Evolutionary conservation across 2,888 invertebrate genomes (phyloP).

Genomic region (Brachyptera putata): DNA sequence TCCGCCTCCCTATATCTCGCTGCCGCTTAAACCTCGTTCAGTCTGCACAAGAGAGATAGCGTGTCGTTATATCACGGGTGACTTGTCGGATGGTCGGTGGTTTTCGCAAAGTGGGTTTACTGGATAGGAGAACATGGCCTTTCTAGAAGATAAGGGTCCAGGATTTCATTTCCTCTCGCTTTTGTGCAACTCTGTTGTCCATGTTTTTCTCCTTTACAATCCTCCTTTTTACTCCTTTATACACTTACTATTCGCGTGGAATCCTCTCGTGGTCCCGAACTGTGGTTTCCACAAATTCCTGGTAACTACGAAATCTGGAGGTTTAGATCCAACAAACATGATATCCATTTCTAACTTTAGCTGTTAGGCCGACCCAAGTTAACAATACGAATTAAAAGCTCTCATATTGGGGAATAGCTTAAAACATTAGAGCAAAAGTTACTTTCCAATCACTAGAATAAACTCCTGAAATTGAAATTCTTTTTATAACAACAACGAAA

Average conservation of each 20-base stretch:
- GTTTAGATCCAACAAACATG: conserved; percentile 9
- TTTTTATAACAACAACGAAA: not conserved
- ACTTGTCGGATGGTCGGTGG: conserved; percentile 13
- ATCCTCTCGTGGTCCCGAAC: not conserved
- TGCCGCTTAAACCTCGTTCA: not conserved
- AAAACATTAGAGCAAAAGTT: too few species aligned
- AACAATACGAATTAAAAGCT: conserved; percentile 11
- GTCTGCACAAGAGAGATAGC: not conserved
- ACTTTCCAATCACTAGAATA: conserved; percentile 9
- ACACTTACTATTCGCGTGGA: not conserved
- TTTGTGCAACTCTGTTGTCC: not conserved
- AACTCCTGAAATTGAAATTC: not conserved
- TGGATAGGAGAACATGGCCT: conserved; percentile 10
- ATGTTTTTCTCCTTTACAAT: conserved; percentile 2
- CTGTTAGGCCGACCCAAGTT: too few species aligned
- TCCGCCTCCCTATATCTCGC: not conserved
- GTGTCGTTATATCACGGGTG: conserved; percentile 11
- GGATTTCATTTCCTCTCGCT: not conserved
- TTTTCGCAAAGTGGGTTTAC: conserved; percentile 8
- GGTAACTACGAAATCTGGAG: not conserved
- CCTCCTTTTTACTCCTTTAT: conserved; percentile 10
- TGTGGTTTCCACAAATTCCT: not conserved
- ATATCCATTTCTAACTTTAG: conserved; percentile 1
- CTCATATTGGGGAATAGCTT: too few species aligned
- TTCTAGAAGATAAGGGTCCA: conserved; percentile 4